Conservation (phyloP, 2,888 invertebrate genomes). For the Ectemnius lituratus region DNA sequence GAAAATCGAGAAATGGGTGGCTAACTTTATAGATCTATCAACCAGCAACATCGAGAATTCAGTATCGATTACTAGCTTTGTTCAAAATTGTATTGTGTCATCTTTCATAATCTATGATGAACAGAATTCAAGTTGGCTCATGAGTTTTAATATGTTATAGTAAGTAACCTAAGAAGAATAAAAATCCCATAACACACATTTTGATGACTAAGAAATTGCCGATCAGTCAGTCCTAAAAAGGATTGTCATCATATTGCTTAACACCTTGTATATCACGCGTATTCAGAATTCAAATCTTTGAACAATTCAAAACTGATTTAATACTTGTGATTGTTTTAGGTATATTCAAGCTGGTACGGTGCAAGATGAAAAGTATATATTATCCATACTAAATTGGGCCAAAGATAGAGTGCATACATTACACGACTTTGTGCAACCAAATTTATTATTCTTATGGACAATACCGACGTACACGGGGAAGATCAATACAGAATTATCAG, state of each 20-base stretch:
- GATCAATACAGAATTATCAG: neutral
- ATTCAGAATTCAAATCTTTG: slow-evolving; percentile 26
- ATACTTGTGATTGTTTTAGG: slow-evolving; percentile 50
- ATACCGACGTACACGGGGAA: slow-evolving; percentile 78
- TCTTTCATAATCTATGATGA: too few relatives aligned
- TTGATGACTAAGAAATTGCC: too few relatives aligned
- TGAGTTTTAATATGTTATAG: too few relatives aligned
- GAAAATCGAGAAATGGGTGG: too few relatives aligned
- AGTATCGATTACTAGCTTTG: too few relatives aligned
- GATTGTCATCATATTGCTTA: slow-evolving; percentile 8
- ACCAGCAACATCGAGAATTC: too few relatives aligned
- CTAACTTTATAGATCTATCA: too few relatives aligned
- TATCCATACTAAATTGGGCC: slow-evolving; percentile 84
- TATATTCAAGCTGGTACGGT: slow-evolving; percentile 79
- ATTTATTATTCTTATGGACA: slow-evolving; percentile 89
- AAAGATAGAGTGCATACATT: slow-evolving; percentile 83
- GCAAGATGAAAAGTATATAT: slow-evolving; percentile 82
- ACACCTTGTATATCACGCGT: slow-evolving; percentile 3
- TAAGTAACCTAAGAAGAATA: too few relatives aligned
- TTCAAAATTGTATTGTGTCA: too few relatives aligned
- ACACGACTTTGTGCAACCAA: slow-evolving; percentile 84
- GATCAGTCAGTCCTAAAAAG: neutral
- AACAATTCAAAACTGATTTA: neutral
- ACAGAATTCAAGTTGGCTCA: too few relatives aligned
- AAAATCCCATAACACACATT: too few relatives aligned